Percentiles rank a stretch among this genome's conserved stretches.
Conservation (phyloP, 23 tunicate genomes). For the Phallusia fumigata region DNA sequence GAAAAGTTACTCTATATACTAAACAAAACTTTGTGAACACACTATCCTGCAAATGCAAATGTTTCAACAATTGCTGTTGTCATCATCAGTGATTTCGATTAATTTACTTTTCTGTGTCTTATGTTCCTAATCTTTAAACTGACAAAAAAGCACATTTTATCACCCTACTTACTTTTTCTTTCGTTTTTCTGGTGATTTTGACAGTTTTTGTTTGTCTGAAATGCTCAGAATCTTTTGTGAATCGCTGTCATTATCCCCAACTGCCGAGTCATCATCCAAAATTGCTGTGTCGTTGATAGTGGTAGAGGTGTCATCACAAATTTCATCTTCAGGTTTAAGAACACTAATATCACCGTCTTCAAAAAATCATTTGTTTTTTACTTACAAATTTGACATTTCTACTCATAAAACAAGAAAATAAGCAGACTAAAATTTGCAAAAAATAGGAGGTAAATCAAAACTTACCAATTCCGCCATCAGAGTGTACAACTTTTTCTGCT, state of each 20-base stretch:
- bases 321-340: background rate
- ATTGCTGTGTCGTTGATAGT: background rate
- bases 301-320: background rate
- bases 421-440: no score
- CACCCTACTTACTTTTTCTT: slow-evolving; percentile 4
- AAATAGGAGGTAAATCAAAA: no score
- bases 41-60: no score
- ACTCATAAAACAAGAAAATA: no score
- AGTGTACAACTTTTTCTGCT: slow-evolving; percentile 10
- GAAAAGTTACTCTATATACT: no score
- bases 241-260: slow-evolving; percentile 27
- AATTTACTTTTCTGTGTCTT: no score
- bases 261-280: slow-evolving; percentile 10
- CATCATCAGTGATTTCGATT: no score
- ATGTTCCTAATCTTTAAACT: no score
- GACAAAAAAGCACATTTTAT: no score
- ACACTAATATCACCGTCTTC: background rate
- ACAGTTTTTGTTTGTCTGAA: slow-evolving; percentile 15
- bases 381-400: no score
- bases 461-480: background rate
- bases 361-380: background rate
- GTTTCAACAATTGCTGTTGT: no score
- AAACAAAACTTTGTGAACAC: no score
- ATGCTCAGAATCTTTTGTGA: slow-evolving; percentile 3
- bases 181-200: background rate